Percentiles rank a stretch among this genome's conserved stretches.
Evolutionary conservation across 2,888 invertebrate genomes (phyloP).

Genomic region (Malachius bipustulatus): DNA sequence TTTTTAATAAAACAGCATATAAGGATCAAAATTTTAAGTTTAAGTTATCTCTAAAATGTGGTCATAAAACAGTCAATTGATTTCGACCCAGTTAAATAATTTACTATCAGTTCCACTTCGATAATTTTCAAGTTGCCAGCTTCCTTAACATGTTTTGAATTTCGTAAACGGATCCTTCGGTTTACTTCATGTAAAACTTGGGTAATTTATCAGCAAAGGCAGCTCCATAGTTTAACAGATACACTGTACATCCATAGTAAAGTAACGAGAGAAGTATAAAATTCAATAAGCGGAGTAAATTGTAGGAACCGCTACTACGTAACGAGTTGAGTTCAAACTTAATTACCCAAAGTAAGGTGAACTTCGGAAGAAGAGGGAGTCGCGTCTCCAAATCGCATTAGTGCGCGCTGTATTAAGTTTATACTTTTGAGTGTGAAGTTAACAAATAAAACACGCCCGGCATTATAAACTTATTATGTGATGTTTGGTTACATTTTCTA

Average conservation of each 20-base stretch:
- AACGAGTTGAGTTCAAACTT: conserved; percentile 27
- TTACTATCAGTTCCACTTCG: too few species aligned
- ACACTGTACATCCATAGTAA: background rate
- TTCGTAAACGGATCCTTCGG: too few species aligned
- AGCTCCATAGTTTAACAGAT: too few species aligned
- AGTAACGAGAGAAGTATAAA: conserved; percentile 16
- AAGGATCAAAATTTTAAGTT: too few species aligned
- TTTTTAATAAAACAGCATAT: too few species aligned
- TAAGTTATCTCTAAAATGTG: too few species aligned
- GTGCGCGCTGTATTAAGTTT: conserved; percentile 26
- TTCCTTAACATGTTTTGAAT: too few species aligned
- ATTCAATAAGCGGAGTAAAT: conserved; percentile 15
- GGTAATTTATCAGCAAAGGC: too few species aligned
- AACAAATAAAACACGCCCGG: conserved; percentile 18
- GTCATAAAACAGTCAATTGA: too few species aligned
- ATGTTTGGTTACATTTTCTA: conserved; percentile 13
- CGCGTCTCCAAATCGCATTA: conserved; percentile 27
- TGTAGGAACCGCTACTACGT: conserved; percentile 19
- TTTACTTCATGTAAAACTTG: too few species aligned
- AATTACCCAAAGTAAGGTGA: conserved; percentile 28
- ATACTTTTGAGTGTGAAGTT: conserved; percentile 20
- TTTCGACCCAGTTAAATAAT: too few species aligned
- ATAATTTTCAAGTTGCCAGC: too few species aligned
- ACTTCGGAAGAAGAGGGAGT: conserved; percentile 25
- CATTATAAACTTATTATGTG: conserved; percentile 14